A percentile compares a stretch with the other conserved stretches of the same genome.
These are phyloP conservation scores for Epizoanthus rinbou DNA, from an alignment of 92 coral and sea anemone genomes.

Conservation along the genomic window DNA sequence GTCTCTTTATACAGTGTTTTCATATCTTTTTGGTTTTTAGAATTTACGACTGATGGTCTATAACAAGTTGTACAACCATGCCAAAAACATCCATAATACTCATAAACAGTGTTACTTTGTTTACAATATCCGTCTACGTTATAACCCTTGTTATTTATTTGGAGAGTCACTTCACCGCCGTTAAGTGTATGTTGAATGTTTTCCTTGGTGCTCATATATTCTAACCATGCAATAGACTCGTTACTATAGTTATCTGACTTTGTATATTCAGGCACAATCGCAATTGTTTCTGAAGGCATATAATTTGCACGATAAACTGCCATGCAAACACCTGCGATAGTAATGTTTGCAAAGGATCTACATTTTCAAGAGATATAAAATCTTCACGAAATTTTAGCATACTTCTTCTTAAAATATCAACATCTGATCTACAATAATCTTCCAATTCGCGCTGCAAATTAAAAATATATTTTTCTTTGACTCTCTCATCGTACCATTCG, in stretches of 20 bases:
- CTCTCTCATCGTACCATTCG: neutral
- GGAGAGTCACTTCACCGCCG: neutral
- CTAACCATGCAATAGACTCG: neutral
- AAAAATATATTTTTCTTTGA: neutral
- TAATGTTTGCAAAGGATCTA: slow-evolving; percentile 8
- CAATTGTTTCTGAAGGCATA: slow-evolving; percentile 42
- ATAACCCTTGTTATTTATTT: too few species aligned
- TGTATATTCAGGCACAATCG: slow-evolving; percentile 30
- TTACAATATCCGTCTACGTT: neutral
- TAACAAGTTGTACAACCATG: neutral
- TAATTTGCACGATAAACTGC: slow-evolving; percentile 33
- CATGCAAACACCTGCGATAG: slow-evolving; percentile 41
- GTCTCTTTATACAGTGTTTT: neutral
- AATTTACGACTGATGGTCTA: neutral
- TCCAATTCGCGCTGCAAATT: neutral
- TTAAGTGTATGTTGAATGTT: neutral
- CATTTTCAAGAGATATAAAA: neutral
- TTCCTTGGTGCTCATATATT: neutral
- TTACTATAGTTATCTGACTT: slow-evolving; percentile 38
- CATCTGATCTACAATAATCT: neutral
- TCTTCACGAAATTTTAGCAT: slow-evolving; percentile 10
- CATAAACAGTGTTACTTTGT: neutral
- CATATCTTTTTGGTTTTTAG: neutral
- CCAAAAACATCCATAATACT: neutral
- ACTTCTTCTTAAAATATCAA: neutral